Evolutionary conservation across 2,113 vertebrate genomes (phyloP).

Genomic region (Camelus dromedarius): DNA sequence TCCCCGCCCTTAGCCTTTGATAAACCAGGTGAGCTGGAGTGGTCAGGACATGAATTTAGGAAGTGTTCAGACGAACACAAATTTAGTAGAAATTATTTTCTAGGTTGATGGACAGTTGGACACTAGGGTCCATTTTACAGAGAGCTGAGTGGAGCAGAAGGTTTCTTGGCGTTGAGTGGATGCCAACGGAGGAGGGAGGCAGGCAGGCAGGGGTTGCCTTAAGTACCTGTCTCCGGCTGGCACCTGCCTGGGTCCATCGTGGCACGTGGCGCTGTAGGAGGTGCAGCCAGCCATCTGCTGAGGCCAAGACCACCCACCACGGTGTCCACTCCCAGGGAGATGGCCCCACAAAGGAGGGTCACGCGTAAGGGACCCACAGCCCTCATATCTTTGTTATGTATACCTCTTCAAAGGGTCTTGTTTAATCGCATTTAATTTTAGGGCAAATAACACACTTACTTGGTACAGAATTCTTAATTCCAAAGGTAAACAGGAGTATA

Average conservation of each 20-base stretch:
- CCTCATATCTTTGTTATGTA: neutral
- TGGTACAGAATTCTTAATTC: neutral
- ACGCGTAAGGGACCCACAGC: neutral
- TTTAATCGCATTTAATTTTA: neutral
- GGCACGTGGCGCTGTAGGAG: neutral
- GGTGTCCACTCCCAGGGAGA: neutral
- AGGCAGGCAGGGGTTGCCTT: neutral
- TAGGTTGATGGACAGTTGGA: neutral
- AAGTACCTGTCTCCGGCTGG: neutral
- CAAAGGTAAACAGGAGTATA: neutral
- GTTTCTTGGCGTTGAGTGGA: neutral
- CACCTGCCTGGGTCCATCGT: neutral
- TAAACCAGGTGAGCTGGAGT: neutral
- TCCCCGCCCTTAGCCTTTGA: neutral
- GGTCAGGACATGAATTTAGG: conserved; percentile 25
- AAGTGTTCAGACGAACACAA: neutral
- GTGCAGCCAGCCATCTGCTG: neutral
- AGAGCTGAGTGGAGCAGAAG: neutral
- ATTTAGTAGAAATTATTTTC: conserved; percentile 19
- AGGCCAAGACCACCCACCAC: neutral
- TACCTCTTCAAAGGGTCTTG: neutral
- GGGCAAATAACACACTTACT: neutral
- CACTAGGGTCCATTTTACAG: neutral
- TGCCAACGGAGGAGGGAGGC: neutral
- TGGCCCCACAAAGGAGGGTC: neutral